Evolutionary conservation across 2,797 vertebrate genomes (phyloP).

Genomic region (Coranthus polyacanthus): DNA sequence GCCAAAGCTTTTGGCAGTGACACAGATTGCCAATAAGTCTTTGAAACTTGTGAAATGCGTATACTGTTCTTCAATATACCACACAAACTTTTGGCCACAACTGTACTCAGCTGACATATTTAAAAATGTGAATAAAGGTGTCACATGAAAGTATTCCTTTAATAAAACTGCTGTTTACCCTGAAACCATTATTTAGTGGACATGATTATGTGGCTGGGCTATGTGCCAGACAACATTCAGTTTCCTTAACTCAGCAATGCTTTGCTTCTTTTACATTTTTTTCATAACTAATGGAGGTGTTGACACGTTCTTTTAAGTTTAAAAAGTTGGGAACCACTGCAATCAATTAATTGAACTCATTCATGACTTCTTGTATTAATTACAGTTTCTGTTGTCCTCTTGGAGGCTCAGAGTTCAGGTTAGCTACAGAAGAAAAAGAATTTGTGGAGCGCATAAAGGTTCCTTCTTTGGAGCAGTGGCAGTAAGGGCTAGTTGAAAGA

Average conservation of each 20-base stretch:
- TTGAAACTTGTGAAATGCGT: too few relatives aligned
- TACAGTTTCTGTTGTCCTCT: too few relatives aligned
- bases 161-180: not conserved
- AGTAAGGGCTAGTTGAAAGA: not conserved
- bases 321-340: too few relatives aligned
- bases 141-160: not conserved
- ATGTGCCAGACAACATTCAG: not conserved
- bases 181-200: not conserved
- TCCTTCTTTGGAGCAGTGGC: not conserved
- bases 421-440: constrained; percentile 2
- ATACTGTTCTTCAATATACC: too few relatives aligned
- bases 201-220: not conserved
- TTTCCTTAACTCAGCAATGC: not conserved
- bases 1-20: too few relatives aligned
- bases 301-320: too few relatives aligned
- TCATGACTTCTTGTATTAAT: too few relatives aligned
- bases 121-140: not conserved
- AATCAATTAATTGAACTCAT: too few relatives aligned
- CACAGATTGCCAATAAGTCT: too few relatives aligned
- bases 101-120: not conserved
- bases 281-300: too few relatives aligned
- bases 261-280: too few relatives aligned
- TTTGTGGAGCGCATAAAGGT: not conserved
- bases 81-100: too few relatives aligned
- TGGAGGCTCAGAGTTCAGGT: not conserved